phyloP scores from a whole-genome alignment of 2,113 vertebrate species.

The Rhinolophus ferrumequinum region DNA sequence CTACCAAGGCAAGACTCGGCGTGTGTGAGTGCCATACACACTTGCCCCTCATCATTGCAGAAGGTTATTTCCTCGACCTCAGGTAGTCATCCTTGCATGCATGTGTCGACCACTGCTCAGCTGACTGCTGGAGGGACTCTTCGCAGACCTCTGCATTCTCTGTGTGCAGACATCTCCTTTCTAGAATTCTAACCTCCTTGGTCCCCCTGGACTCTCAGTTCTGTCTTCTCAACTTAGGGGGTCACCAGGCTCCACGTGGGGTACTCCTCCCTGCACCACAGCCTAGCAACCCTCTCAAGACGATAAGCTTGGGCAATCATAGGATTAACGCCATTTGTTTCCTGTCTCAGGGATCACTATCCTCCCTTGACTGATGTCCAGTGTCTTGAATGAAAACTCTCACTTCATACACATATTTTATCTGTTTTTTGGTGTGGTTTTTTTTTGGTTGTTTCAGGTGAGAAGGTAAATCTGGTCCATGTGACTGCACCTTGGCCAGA shows the following conservation, averaged over 20 bases:
- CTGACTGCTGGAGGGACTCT: neutral
- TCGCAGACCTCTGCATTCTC: neutral
- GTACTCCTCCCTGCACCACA: neutral
- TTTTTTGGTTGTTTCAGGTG: neutral
- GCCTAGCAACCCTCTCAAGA: neutral
- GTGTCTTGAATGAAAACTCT: neutral
- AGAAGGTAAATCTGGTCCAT: neutral
- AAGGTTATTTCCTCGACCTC: neutral
- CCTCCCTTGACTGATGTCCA: neutral
- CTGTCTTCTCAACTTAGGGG: neutral
- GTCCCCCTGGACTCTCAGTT: neutral
- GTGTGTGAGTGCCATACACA: neutral
- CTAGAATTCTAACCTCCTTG: too few species aligned
- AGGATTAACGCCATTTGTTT: neutral
- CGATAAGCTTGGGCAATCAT: too few species aligned
- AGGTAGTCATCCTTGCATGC: too few species aligned
- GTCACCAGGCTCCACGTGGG: neutral
- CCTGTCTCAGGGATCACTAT: neutral
- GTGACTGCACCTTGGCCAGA: neutral
- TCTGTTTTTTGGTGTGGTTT: too few species aligned
- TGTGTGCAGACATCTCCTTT: neutral
- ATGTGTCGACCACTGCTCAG: neutral
- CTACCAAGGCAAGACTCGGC: neutral
- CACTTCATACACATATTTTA: neutral
- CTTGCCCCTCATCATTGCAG: neutral